A percentile compares a stretch with the other conserved stretches of the same genome.
phyloP scores from a whole-genome alignment of 1,140 invertebrate species.

The Diorhabda sublineata region DNA sequence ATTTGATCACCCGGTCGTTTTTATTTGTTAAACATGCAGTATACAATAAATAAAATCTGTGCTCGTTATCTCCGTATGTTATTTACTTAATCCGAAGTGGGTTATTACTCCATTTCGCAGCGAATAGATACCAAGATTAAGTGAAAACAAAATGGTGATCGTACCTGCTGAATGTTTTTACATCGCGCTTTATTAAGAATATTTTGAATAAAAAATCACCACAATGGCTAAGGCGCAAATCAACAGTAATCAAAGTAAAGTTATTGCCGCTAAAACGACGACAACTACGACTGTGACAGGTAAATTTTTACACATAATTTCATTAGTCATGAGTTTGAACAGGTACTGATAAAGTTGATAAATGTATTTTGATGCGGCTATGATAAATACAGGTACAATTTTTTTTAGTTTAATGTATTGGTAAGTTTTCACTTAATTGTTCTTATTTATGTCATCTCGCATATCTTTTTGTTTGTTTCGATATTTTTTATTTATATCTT shows the following conservation, averaged over 20 bases:
- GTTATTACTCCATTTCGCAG: neutral
- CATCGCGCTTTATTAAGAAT: neutral
- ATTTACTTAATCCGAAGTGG: neutral
- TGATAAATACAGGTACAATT: too few species aligned
- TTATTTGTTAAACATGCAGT: too few species aligned
- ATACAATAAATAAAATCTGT: neutral
- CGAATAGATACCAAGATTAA: neutral
- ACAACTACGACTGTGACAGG: constrained; percentile 7
- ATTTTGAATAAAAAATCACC: neutral
- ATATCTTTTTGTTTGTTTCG: too few species aligned
- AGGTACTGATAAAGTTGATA: neutral
- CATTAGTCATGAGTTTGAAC: neutral
- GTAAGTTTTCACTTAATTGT: too few species aligned
- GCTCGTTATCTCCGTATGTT: neutral
- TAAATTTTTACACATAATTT: too few species aligned
- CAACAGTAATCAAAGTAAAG: constrained; percentile 5
- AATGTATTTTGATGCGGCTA: too few species aligned
- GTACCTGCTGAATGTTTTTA: neutral
- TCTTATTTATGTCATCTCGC: too few species aligned
- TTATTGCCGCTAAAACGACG: neutral
- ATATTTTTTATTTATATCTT: too few species aligned
- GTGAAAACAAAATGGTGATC: neutral
- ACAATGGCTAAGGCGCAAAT: neutral
- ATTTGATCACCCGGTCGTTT: too few species aligned
- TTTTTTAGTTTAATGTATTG: too few species aligned